A percentile compares a stretch with the other conserved stretches of the same genome.
phyloP scores from a whole-genome alignment of 92 coral and sea anemone genomes.

The Zoanthus solanderi region DNA sequence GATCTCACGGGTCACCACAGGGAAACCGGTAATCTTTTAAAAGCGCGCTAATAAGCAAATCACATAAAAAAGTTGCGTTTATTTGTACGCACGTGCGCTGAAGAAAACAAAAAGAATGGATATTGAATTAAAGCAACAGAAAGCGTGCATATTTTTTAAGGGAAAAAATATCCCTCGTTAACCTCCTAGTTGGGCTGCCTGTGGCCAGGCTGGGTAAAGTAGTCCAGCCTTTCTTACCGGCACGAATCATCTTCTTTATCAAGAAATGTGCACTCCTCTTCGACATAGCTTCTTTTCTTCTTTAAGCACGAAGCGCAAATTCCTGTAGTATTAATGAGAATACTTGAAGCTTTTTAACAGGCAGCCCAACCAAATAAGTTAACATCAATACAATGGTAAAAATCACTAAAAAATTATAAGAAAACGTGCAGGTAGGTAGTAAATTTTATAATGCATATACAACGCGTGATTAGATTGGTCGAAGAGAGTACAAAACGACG shows the following conservation, averaged over 20 bases:
- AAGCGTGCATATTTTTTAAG: neutral
- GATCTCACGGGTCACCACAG: constrained; percentile 5
- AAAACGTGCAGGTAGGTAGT: constrained; percentile 5
- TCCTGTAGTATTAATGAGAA: neutral
- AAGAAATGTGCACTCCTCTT: neutral
- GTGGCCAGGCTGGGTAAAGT: constrained; percentile 5
- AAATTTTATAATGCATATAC: neutral
- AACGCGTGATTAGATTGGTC: neutral
- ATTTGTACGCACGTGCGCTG: neutral
- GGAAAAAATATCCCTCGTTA: neutral
- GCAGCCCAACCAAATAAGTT: constrained; percentile 1
- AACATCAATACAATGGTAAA: neutral
- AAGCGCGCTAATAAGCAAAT: constrained; percentile 2
- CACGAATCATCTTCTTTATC: constrained; percentile 4
- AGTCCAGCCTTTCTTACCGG: constrained; percentile 1
- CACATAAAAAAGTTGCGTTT: neutral
- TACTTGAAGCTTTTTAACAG: neutral
- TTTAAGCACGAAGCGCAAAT: constrained; percentile 5
- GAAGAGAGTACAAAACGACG: too few species aligned
- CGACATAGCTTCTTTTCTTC: constrained; percentile 3
- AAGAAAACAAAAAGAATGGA: constrained; percentile 2
- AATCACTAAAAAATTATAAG: neutral
- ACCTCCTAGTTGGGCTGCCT: constrained; percentile 4
- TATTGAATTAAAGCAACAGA: neutral
- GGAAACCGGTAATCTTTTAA: constrained; percentile 1